Base-by-base conservation (phyloP, 2,888 invertebrate species). In the Plagodis dolabraria region DNA sequence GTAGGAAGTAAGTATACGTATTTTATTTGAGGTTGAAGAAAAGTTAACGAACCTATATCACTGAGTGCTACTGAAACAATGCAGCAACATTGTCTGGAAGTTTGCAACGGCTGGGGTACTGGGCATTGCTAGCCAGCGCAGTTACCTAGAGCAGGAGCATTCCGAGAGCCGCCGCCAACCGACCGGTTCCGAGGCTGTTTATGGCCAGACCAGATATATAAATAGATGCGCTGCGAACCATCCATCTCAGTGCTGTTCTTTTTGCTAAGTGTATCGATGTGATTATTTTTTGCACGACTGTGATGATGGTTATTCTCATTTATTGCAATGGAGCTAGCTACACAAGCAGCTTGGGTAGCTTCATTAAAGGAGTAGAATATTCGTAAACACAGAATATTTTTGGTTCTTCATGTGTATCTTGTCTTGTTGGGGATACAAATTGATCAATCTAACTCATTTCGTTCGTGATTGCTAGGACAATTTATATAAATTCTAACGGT, bases 201-300 rank as follows among this genome's bases (percentile, higher is more conserved):
- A 89, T 86, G 88, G 87, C 79, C 81, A 84, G 83, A 85, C 87
- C 87, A 86, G 88, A 86, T 91, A 92, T 91, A 92, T 89, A 92
- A 90, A 91, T 91, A 92, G 90, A 89, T 79, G 80, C 79, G 77
- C 82, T 79, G 86, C 85, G 81, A 78, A 83, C 79, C 86, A 88
- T 89, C 87, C 86, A 86, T 91, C 90, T 87, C 80, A 79, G 75
- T 80, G 80, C 79, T 84, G 80, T 79, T 84, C 77, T 86, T 87
- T 85, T 85, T 72, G 64, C 63, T 67, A 67, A 65, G 64, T 65
- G 65, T 60, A 67, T 65, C 65, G 64, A 64, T 60, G 64, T 59
- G 61, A 64, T 64, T 64, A 61, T 59, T 67, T 67, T 67, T 67
- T 65, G 63, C 62, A 61, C 55, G 33, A 56, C 59, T 59, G n/a